These are phyloP conservation scores for Psophia crepitans DNA, from an alignment of 2,113 vertebrate genomes.

Conservation along the genomic window DNA sequence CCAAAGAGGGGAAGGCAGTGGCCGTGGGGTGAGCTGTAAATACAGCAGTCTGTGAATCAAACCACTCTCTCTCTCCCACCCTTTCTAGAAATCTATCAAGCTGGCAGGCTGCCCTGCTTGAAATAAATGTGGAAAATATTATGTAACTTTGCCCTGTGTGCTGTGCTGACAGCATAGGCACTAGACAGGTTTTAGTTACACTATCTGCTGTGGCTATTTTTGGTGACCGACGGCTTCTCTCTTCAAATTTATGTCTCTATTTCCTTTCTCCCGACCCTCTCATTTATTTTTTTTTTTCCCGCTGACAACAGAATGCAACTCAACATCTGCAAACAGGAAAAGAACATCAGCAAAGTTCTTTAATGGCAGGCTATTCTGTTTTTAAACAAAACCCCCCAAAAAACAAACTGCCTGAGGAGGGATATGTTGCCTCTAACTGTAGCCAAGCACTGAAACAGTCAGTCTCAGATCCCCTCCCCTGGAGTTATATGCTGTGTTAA, in stretches of 20 bases:
- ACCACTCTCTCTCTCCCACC: constrained; percentile 40
- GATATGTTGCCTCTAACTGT: neutral
- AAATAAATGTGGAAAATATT: constrained; percentile 69
- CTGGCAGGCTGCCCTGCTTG: constrained; percentile 44
- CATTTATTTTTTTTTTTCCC: neutral
- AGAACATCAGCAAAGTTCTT: neutral
- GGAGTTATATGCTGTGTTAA: constrained; percentile 59
- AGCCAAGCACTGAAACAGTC: neutral
- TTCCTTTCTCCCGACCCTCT: neutral
- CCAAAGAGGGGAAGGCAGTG: constrained; percentile 1
- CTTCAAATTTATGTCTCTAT: constrained; percentile 27
- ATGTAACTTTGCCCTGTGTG: constrained; percentile 18
- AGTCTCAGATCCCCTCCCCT: neutral
- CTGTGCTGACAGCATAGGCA: neutral
- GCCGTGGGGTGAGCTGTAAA: neutral
- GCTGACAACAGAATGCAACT: neutral
- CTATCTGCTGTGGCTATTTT: constrained; percentile 55
- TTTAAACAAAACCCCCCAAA: neutral
- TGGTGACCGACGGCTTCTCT: constrained; percentile 23
- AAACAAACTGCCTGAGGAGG: neutral
- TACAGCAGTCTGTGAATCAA: constrained; percentile 55
- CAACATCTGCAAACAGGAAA: neutral
- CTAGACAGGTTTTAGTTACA: constrained; percentile 26
- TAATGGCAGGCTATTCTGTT: neutral
- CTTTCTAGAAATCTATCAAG: constrained; percentile 53